phyloP scores from a whole-genome alignment of 2,113 vertebrate genomes.

The Manacus vitellinus region DNA sequence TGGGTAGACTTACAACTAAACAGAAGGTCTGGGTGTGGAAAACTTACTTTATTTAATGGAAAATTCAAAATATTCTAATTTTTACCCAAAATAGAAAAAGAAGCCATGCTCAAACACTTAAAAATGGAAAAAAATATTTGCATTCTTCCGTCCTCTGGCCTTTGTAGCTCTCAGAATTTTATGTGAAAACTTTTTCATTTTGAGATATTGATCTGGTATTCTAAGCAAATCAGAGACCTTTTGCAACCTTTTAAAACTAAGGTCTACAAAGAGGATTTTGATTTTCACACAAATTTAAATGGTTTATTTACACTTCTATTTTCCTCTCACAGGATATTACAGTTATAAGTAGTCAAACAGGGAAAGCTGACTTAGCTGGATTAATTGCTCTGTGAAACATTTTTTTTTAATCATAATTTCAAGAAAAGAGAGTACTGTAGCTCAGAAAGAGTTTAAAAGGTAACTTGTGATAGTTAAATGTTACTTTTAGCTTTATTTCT shows the following conservation, averaged over 20 bases:
- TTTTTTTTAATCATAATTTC: neutral
- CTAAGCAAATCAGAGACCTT: neutral
- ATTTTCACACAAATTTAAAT: neutral
- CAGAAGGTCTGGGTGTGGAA: neutral
- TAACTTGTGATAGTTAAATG: neutral
- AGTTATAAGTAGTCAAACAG: neutral
- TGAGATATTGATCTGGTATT: neutral
- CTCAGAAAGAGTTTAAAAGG: neutral
- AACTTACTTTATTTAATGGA: neutral
- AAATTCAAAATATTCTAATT: neutral
- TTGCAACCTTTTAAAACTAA: neutral
- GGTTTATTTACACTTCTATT: neutral
- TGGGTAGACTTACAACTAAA: neutral
- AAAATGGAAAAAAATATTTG: neutral
- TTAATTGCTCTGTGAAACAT: neutral
- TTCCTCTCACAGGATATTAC: neutral
- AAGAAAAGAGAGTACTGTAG: neutral
- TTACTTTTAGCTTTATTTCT: neutral
- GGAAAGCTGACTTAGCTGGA: neutral
- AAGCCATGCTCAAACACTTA: neutral
- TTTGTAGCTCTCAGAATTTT: neutral
- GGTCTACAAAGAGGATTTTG: neutral
- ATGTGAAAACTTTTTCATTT: neutral
- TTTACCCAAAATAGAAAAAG: neutral
- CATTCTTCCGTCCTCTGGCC: fast-evolving